phyloP scores from a whole-genome alignment of 2,888 invertebrate genomes.

The Cheilosia urbana region DNA sequence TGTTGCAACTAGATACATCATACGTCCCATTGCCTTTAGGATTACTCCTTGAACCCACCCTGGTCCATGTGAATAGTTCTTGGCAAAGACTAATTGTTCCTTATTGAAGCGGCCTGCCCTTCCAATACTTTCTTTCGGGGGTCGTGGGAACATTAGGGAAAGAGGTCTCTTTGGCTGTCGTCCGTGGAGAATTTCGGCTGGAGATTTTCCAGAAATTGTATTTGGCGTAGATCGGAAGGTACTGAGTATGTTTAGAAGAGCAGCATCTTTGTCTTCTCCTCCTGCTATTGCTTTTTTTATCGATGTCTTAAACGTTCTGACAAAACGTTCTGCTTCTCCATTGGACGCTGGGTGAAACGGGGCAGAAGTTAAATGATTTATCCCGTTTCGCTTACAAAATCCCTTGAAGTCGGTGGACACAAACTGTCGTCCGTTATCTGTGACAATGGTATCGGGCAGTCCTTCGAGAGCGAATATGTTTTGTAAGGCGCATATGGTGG shows the following conservation, averaged over 20 bases:
- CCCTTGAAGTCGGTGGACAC: too few relatives aligned
- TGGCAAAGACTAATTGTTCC: neutral
- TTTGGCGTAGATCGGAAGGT: neutral
- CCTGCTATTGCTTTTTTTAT: too few relatives aligned
- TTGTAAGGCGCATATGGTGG: too few relatives aligned
- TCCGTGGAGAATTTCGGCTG: too few relatives aligned
- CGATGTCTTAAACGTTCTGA: neutral
- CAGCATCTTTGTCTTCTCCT: neutral
- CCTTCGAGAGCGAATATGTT: neutral
- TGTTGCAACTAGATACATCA: neutral
- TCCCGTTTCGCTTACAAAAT: neutral
- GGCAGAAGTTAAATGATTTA: neutral
- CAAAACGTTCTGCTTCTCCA: neutral
- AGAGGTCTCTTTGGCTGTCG: too few relatives aligned
- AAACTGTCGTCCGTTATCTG: neutral
- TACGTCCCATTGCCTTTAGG: neutral
- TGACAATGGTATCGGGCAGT: neutral
- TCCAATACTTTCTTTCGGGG: neutral
- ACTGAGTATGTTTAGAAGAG: neutral
- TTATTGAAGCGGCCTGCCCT: neutral
- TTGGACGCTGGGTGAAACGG: neutral
- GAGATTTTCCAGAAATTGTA: too few relatives aligned
- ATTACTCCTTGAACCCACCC: neutral
- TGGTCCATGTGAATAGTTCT: neutral
- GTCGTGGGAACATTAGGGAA: neutral